These are phyloP conservation scores for Drosophila paranaensis DNA, from an alignment of 2,888 invertebrate genomes.

Conservation along the genomic window DNA sequence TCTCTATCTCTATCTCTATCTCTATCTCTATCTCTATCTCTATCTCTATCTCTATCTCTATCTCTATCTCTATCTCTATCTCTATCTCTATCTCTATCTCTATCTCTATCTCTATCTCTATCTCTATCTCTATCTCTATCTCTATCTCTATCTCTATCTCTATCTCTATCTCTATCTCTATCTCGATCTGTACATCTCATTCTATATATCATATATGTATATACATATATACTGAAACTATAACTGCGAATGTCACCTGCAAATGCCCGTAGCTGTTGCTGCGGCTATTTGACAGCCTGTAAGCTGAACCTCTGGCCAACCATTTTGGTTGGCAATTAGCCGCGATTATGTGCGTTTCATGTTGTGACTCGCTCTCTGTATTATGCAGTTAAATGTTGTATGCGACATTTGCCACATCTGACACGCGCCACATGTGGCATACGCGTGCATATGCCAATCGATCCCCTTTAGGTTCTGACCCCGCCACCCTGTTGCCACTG, in stretches of 20 bases:
- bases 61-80: background rate
- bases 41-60: background rate
- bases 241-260: slow-evolving; percentile 14
- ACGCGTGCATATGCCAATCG: slow-evolving; percentile 63
- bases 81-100: background rate
- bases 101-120: no score
- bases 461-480: background rate
- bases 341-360: slow-evolving; percentile 61
- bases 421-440: slow-evolving; percentile 67
- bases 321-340: slow-evolving; percentile 66
- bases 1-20: background rate
- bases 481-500: background rate
- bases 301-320: slow-evolving; percentile 56
- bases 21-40: background rate
- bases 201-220: no score
- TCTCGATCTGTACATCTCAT: no score
- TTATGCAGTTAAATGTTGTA: slow-evolving; percentile 76
- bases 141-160: no score
- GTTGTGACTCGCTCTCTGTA: slow-evolving; percentile 40
- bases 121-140: no score
- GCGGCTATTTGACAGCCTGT: slow-evolving; percentile 15
- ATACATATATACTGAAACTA: no score
- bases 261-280: slow-evolving; percentile 16
- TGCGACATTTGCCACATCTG: slow-evolving; percentile 75
- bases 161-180: no score